Evolutionary conservation across 2,888 invertebrate genomes (phyloP), one percentile per base, ranked within the genome.

Genomic region (Artemia sinica): DNA sequence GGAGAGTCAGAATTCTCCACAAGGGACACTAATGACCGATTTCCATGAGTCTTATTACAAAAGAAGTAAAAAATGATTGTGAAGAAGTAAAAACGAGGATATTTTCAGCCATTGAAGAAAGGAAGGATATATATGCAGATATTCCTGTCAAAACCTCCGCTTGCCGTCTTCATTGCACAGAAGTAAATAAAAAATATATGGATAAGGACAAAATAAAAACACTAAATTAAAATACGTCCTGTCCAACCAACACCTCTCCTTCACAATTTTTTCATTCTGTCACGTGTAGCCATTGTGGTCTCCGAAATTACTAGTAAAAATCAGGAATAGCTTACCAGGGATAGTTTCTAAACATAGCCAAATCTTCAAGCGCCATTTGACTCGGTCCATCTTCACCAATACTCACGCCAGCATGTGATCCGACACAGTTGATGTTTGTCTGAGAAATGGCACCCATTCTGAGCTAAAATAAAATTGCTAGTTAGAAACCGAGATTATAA

Each of bases 371-470:
- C 7, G 93, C 98, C 98, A 99, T 98, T 81, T 99, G 98, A 70
- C 92, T 92, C 18, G 98, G 97, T 0, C 97, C 97, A 80, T 97
- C 97, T 80, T 96, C 96, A 50, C 96, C 98, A 80, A 98, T 99
- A 75, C 93, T 93, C 41, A 96, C 89, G 65, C 98, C 98, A 79
- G 92, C 94, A 80, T 98, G 98, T 0, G 97, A 97, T 0, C 96
- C 96, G 71, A 83, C 91, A 78, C 95, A 91, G 80, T 97, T 98
- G 28, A 92, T 88, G 79, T 98, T 96, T 48, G 92, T 89, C 82
- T 95, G 95, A 52, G 96, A 96, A 77, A 99, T 95, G 67, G 97
- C 98, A 28, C 93, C 98, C 97, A 99, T 98, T 72, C 98, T 88
- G 77, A 98, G 91, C 86, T 88, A 75, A 1, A 73, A 74, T 74